phyloP scores from a whole-genome alignment of 2,888 invertebrate species.

The Candidula unifasciata region DNA sequence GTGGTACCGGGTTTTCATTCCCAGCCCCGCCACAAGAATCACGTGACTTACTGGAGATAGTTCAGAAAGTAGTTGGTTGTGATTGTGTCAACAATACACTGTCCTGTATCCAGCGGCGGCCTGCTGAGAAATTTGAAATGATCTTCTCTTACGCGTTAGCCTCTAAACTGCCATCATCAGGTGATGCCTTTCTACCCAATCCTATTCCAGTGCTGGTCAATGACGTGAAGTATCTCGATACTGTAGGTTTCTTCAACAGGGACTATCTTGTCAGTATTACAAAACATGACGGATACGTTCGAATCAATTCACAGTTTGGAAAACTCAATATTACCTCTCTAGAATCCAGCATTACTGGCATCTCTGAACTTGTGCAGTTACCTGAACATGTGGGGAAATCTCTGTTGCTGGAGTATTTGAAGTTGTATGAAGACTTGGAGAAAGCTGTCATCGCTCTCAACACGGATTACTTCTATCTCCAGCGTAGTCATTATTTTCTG shows the following conservation, averaged over 20 bases:
- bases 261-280: conserved; percentile 14
- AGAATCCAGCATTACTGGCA: not conserved
- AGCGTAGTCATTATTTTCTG: not conserved
- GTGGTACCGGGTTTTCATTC: not conserved
- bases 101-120: not conserved
- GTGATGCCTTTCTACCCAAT: not conserved
- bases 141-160: not conserved
- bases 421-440: not conserved
- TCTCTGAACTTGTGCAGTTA: not conserved
- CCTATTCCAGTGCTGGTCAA: not conserved
- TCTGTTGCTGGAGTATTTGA: not conserved
- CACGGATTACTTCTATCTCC: not conserved
- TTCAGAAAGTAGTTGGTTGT: not conserved
- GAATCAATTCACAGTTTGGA: not conserved
- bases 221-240: not conserved
- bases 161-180: not conserved
- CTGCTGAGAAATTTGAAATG: not conserved
- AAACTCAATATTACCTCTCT: not conserved
- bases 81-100: not conserved
- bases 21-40: not conserved
- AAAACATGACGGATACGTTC: not conserved
- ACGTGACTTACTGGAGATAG: not conserved
- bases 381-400: not conserved
- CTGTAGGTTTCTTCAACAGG: not conserved
- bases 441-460: not conserved